Percentiles rank a stretch among this genome's conserved stretches.
Evolutionary conservation across 2,888 invertebrate species (phyloP).

Genomic region (Machimus atricapillus): DNA sequence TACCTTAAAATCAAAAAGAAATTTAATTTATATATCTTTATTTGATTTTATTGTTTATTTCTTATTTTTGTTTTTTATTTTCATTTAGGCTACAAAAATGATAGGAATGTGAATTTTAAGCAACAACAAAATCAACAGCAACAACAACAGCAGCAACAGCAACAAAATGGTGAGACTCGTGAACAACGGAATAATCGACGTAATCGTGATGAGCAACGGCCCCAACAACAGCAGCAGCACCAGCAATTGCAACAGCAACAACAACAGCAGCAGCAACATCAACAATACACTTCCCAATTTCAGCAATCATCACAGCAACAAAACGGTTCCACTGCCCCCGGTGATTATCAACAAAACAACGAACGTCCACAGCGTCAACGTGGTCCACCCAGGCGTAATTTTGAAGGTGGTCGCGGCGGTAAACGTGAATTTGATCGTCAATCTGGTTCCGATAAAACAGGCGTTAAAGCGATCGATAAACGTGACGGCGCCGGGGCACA

Average conservation of each 20-base stretch:
- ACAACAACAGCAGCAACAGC: slow-evolving; percentile 50
- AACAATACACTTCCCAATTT: slow-evolving; percentile 52
- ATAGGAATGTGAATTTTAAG: slow-evolving; percentile 45
- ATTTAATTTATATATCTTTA: no score
- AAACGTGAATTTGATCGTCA: slow-evolving; percentile 94
- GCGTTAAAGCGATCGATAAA: slow-evolving; percentile 92
- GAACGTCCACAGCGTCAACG: slow-evolving; percentile 56
- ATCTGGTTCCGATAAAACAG: slow-evolving; percentile 94
- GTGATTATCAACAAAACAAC: slow-evolving; percentile 64
- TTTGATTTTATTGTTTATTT: neutral
- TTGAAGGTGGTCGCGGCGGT: slow-evolving; percentile 68
- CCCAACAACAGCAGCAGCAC: neutral
- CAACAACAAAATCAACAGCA: slow-evolving; percentile 11
- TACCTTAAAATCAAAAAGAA: no score
- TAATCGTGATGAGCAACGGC: slow-evolving; percentile 66
- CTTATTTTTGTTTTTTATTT: neutral
- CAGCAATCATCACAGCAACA: slow-evolving; percentile 19
- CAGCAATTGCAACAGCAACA: no score
- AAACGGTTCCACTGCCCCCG: slow-evolving; percentile 57
- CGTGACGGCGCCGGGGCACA: slow-evolving; percentile 93
- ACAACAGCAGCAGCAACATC: no score
- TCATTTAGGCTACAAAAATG: slow-evolving; percentile 2
- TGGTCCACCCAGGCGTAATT: slow-evolving; percentile 56
- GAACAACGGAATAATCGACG: slow-evolving; percentile 77
- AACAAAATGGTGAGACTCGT: slow-evolving; percentile 65